A percentile compares a stretch with the other conserved stretches of the same genome.
phyloP scores from a whole-genome alignment of 2,888 invertebrate species.

The Hemithea aestivaria region DNA sequence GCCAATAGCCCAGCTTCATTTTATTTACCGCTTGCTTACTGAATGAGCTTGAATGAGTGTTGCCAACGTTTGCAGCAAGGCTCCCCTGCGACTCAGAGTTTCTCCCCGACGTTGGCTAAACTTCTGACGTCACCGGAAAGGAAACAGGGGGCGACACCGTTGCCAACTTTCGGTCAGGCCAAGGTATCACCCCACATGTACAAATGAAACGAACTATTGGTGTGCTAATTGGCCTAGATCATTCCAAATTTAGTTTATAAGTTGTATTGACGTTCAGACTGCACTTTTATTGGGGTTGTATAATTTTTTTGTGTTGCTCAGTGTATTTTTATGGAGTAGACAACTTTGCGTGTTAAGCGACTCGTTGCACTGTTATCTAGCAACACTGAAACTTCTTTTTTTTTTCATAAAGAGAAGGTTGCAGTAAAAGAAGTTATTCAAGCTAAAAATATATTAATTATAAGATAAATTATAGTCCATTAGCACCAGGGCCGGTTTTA shows the following conservation, averaged over 20 bases:
- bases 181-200: conserved; percentile 65
- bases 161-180: conserved; percentile 76
- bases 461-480: too few relatives aligned
- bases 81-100: conserved; percentile 79
- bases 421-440: too few relatives aligned
- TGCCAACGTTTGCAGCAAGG: conserved; percentile 77
- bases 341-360: too few relatives aligned
- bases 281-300: conserved; percentile 1
- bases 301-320: conserved; percentile 1
- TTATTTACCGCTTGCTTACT: conserved; percentile 29
- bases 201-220: conserved; percentile 58
- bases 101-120: conserved; percentile 89
- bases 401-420: too few relatives aligned
- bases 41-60: conserved; percentile 69
- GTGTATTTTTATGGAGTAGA: not conserved
- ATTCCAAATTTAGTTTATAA: conserved; percentile 75
- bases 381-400: too few relatives aligned
- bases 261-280: conserved; percentile 26
- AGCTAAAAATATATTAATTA: too few relatives aligned
- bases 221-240: conserved; percentile 73
- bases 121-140: conserved; percentile 85
- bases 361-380: too few relatives aligned
- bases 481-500: too few relatives aligned
- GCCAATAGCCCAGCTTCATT: conserved; percentile 26
- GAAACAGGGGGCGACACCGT: conserved; percentile 65